Percentiles rank a stretch among this genome's conserved stretches.
Evolutionary conservation across 2,113 vertebrate species (phyloP).

Genomic region (Procapra przewalskii): DNA sequence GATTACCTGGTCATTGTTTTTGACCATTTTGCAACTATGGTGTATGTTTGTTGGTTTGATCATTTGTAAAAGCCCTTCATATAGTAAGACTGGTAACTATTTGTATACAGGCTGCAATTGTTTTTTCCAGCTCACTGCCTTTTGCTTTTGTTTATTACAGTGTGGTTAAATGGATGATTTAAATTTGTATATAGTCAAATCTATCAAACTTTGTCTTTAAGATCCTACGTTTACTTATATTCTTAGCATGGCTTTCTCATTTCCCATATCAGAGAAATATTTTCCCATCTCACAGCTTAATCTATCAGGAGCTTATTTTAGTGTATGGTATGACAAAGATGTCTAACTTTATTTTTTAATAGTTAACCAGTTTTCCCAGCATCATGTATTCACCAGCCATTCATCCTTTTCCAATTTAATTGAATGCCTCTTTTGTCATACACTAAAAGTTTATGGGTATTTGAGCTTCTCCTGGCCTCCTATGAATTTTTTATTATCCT

Average conservation of each 20-base stretch:
- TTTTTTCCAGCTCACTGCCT: neutral
- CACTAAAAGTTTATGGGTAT: neutral
- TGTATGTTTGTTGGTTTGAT: neutral
- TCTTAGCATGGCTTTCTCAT: neutral
- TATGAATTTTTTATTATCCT: neutral
- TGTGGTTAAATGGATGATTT: neutral
- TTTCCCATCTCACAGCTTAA: neutral
- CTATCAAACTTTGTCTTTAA: neutral
- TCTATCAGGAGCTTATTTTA: neutral
- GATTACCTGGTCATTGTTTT: neutral
- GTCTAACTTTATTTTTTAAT: neutral
- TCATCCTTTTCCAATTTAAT: neutral
- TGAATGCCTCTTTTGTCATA: neutral
- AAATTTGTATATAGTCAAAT: neutral
- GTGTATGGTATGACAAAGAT: neutral
- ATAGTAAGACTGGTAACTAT: neutral
- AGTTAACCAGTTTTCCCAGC: neutral
- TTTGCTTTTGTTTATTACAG: neutral
- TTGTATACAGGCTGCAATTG: neutral
- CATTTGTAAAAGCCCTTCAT: constrained; percentile 23
- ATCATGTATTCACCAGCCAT: neutral
- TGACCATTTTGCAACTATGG: neutral
- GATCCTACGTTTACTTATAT: neutral
- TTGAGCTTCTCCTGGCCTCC: neutral
- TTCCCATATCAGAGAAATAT: neutral